Conservation (phyloP, 2,888 invertebrate species). For the Machimus rusticus region DNA sequence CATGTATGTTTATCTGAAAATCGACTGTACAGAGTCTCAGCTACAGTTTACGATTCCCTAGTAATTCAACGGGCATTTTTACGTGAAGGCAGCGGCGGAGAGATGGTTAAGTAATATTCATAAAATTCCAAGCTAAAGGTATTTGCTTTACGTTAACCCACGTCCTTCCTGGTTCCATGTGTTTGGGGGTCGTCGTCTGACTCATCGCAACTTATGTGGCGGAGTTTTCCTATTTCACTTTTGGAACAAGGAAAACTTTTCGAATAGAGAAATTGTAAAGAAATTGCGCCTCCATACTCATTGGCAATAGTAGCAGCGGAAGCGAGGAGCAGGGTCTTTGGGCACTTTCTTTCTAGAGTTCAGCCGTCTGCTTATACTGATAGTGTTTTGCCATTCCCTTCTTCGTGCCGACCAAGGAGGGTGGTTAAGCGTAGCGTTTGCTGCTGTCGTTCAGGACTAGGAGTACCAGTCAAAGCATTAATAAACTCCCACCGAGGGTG, state of each 20-base stretch:
- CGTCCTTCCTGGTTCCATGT: neutral
- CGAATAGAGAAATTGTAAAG: conserved; percentile 23
- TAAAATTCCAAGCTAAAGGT: neutral
- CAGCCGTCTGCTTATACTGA: neutral
- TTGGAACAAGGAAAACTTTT: conserved; percentile 8
- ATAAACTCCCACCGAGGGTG: conserved; percentile 7
- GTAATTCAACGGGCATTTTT: neutral
- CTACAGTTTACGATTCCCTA: neutral
- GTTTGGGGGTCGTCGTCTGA: neutral
- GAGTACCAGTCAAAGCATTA: neutral
- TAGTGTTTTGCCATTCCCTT: neutral
- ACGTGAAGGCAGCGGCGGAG: neutral
- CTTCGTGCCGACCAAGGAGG: neutral
- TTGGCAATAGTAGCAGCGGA: neutral
- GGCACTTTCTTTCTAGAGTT: neutral
- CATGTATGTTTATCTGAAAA: neutral
- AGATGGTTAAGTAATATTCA: neutral
- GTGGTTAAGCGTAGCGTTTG: neutral
- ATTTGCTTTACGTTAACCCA: neutral
- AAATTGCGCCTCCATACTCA: conserved; percentile 13
- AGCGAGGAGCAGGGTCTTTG: neutral
- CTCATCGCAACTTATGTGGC: conserved; percentile 15
- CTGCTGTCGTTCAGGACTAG: neutral
- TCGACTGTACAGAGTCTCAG: neutral
- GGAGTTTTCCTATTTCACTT: conserved; percentile 25